Evolutionary conservation across 2,888 invertebrate genomes (phyloP).

Genomic region (Piscicola geometra): DNA sequence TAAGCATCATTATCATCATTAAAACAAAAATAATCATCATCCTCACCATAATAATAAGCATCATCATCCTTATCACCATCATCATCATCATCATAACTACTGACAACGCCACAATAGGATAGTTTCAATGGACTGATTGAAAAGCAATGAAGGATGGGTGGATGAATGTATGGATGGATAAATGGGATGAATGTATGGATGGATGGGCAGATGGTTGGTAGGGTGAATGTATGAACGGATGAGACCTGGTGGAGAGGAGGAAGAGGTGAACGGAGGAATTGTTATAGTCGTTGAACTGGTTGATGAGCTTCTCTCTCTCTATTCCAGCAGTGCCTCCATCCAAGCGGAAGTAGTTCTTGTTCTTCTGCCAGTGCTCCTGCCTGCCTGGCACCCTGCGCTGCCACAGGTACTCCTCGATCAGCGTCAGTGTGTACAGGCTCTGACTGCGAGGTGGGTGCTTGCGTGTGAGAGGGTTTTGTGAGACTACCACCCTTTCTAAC

Average conservation of each 20-base stretch:
- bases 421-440: constrained; percentile 85
- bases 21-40: too few relatives aligned
- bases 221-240: too few relatives aligned
- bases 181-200: background rate
- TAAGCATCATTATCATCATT: too few relatives aligned
- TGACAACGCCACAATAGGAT: too few relatives aligned
- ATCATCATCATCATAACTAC: too few relatives aligned
- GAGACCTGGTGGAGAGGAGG: constrained; percentile 77
- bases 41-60: too few relatives aligned
- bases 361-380: constrained; percentile 67
- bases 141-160: too few relatives aligned
- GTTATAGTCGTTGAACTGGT: constrained; percentile 73
- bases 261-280: constrained; percentile 80
- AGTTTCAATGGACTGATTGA: too few relatives aligned
- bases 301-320: constrained; percentile 90
- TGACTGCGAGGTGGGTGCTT: constrained; percentile 64
- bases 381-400: constrained; percentile 58
- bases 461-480: too few relatives aligned
- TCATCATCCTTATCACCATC: too few relatives aligned
- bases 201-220: background rate
- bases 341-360: constrained; percentile 55
- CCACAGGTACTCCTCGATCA: constrained; percentile 87
- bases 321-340: constrained; percentile 91
- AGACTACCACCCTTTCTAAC: too few relatives aligned
- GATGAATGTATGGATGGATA: background rate